Evolutionary conservation across 2,797 vertebrate species (phyloP).

Genomic region (Ctenochaetus hawaiiensis): DNA sequence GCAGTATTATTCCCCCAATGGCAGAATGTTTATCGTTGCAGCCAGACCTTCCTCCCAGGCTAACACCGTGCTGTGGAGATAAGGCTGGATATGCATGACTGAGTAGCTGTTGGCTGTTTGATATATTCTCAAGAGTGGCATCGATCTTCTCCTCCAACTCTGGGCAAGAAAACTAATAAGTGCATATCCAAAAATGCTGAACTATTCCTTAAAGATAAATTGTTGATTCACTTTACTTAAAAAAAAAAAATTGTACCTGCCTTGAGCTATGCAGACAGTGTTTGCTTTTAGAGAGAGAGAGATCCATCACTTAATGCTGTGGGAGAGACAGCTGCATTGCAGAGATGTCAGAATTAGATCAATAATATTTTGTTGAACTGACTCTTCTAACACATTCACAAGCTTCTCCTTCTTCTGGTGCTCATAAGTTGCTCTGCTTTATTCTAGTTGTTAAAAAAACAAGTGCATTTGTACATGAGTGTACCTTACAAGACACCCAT

Average conservation of each 20-base stretch:
- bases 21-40: too few relatives aligned
- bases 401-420: not conserved
- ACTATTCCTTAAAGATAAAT: not conserved
- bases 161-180: too few relatives aligned
- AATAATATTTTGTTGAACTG: not conserved
- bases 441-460: not conserved
- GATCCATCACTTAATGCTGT: not conserved
- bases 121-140: not conserved
- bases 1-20: too few relatives aligned
- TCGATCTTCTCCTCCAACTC: not conserved
- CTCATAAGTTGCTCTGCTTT: not conserved
- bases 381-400: not conserved
- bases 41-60: too few relatives aligned
- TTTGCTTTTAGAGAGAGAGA: not conserved
- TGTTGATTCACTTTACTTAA: too few relatives aligned
- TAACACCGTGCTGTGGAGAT: too few relatives aligned
- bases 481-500: slow-evolving; percentile 18
- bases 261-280: too few relatives aligned
- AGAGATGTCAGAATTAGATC: not conserved
- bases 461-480: not conserved
- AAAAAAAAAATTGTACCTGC: too few relatives aligned
- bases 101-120: not conserved
- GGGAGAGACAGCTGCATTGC: not conserved
- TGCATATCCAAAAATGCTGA: not conserved
- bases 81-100: not conserved